Evolutionary conservation across 2,797 vertebrate species (phyloP), one percentile per base, ranked within the genome.

Genomic region (Lates japonicus): DNA sequence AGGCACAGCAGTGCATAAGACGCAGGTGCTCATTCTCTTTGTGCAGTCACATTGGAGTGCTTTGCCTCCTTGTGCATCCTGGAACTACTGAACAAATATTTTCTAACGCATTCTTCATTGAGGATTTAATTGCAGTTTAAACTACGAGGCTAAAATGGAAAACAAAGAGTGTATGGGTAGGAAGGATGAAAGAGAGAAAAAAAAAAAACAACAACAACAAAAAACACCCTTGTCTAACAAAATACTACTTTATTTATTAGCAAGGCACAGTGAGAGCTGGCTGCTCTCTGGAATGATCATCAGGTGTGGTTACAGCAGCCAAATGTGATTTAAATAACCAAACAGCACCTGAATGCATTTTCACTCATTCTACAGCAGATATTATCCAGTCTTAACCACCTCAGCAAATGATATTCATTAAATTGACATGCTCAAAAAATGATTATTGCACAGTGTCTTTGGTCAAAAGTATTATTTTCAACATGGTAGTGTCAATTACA

Each of bases 201-300:
- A 62, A 68, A 74, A 80, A 67, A 16, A n/a, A n/a, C n/a, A n/a
- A n/a, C n/a, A n/a, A n/a, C n/a, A n/a, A n/a, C n/a, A n/a, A n/a
- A n/a, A 66, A 64, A 12, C 55, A 12, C 51, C 78, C 33, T 78
- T 62, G 61, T 82, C 37, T 39, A 67, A 72, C 63, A 80, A 89
- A 84, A 78, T 48, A 37, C 41, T 44, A 76, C 46, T 88, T 88
- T 88, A 84, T 92, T 93, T 86, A 88, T 83, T 78, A 78, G 78
- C 48, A 66, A 86, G 83, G 78, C 71, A 42, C 77, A 73, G 59
- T 51, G 65, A 87, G 84, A 87, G 78, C 60, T 63, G 87, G 77
- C 67, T 83, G 85, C 83, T 88, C 80, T 83, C 66, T 74, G 64
- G 70, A 84, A 81, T 62, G 62, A 79, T 71, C 71, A 76, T 81